Percentiles rank a stretch among this genome's conserved stretches.
These are phyloP conservation scores for Gulo gulo DNA, from an alignment of 2,113 vertebrate genomes.

Conservation along the genomic window DNA sequence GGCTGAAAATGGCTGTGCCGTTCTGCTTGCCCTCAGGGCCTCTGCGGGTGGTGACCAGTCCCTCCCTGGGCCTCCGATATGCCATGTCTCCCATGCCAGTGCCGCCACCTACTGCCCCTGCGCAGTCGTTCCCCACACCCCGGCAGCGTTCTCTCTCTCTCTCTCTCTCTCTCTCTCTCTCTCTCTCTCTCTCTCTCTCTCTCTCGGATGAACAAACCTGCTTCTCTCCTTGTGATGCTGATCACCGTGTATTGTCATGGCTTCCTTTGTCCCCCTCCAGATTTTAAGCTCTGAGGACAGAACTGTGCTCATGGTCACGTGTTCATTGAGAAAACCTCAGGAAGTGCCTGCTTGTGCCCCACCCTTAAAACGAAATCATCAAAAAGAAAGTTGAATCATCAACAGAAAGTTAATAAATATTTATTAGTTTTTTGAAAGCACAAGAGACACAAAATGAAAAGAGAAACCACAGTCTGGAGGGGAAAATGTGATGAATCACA, in stretches of 20 bases:
- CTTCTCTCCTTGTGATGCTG: not conserved
- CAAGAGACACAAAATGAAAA: not conserved
- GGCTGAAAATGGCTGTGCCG: not conserved
- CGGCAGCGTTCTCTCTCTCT: not conserved
- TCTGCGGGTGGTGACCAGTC: not conserved
- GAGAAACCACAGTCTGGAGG: not conserved
- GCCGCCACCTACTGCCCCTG: fast-evolving
- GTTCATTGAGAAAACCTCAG: not conserved
- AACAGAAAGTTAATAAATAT: not conserved
- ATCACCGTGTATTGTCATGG: not conserved
- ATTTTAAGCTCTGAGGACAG: not conserved
- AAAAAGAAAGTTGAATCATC: not conserved
- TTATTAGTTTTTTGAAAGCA: not conserved
- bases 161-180: too few relatives aligned
- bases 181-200: not conserved
- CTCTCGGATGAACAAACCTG: not conserved
- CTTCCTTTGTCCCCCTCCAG: not conserved
- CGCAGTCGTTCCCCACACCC: not conserved
- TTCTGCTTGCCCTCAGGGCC: not conserved
- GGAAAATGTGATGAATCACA: not conserved
- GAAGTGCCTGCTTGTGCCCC: not conserved
- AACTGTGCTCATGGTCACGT: not conserved
- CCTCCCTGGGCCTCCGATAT: too few relatives aligned
- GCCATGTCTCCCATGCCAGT: too few relatives aligned
- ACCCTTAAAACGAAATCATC: not conserved